phyloP scores from a whole-genome alignment of 2,113 vertebrate genomes.

The Ovibos moschatus region DNA sequence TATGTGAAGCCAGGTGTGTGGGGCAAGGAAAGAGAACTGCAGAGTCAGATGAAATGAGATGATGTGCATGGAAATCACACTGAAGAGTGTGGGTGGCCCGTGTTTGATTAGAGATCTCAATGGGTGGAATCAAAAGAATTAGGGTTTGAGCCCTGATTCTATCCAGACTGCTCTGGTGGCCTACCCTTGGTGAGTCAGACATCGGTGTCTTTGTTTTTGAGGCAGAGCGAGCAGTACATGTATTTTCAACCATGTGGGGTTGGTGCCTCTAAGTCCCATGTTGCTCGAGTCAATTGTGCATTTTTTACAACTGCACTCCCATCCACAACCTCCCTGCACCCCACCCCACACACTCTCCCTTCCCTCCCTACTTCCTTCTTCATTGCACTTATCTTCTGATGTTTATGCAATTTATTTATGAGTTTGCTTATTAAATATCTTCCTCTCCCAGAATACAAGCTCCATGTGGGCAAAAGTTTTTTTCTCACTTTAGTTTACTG shows the following conservation, averaged over 20 bases:
- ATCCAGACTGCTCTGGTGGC: neutral
- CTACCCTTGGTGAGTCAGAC: neutral
- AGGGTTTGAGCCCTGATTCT: neutral
- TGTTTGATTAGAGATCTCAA: neutral
- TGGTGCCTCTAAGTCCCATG: neutral
- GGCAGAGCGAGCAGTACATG: neutral
- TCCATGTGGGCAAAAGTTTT: neutral
- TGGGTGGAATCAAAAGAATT: rapidly evolving
- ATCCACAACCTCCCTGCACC: rapidly evolving
- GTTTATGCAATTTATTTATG: neutral
- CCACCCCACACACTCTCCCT: too few species aligned
- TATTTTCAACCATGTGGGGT: neutral
- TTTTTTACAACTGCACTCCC: too few species aligned
- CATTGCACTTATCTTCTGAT: neutral
- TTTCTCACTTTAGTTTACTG: neutral
- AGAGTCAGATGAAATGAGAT: neutral
- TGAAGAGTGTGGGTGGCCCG: neutral
- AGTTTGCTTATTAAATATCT: neutral
- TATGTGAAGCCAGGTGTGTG: neutral
- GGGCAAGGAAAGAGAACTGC: neutral
- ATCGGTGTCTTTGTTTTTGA: neutral
- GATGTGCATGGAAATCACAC: neutral
- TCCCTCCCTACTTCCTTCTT: neutral
- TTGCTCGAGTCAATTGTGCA: neutral
- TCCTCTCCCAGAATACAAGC: neutral